Conservation (phyloP, 2,113 vertebrate genomes). For the Malaclemys terrapin region DNA sequence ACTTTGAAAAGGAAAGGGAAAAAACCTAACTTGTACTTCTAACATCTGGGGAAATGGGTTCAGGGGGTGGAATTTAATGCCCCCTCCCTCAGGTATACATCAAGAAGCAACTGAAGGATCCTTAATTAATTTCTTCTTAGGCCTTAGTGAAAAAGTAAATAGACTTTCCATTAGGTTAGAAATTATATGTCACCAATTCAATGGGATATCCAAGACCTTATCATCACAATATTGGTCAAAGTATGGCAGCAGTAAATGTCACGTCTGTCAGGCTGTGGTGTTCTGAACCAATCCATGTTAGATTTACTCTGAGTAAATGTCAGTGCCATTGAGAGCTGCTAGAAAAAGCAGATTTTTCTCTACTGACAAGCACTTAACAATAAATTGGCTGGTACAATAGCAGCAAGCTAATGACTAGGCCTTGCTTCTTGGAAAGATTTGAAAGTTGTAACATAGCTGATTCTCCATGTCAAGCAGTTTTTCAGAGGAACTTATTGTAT, state of each 20-base stretch:
- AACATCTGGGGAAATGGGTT: conserved; percentile 39
- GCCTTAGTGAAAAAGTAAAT: conserved; percentile 79
- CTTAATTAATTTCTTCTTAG: conserved; percentile 80
- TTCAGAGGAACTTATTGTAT: not conserved
- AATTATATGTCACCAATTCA: conserved; percentile 79
- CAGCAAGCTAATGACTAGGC: conserved; percentile 75
- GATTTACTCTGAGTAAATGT: conserved; percentile 85
- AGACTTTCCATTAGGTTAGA: conserved; percentile 77
- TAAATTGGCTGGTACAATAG: conserved; percentile 73
- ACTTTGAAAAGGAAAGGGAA: conserved; percentile 13
- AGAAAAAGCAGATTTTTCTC: conserved; percentile 76
- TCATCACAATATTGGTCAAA: conserved; percentile 79
- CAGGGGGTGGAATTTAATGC: conserved; percentile 67
- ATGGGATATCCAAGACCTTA: conserved; percentile 78
- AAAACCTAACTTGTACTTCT: conserved; percentile 9
- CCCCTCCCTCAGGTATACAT: conserved; percentile 41
- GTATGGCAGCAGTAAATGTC: conserved; percentile 81
- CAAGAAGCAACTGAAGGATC: conserved; percentile 43
- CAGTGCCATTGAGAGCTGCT: conserved; percentile 76
- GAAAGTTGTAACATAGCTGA: conserved; percentile 34
- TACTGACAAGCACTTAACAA: conserved; percentile 78
- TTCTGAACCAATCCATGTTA: conserved; percentile 75
- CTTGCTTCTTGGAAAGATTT: conserved; percentile 37
- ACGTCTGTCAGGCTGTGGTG: conserved; percentile 77
- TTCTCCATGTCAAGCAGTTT: conserved; percentile 30